Evolutionary conservation across 2,113 vertebrate genomes (phyloP).

Genomic region (Pygoscelis adeliae): DNA sequence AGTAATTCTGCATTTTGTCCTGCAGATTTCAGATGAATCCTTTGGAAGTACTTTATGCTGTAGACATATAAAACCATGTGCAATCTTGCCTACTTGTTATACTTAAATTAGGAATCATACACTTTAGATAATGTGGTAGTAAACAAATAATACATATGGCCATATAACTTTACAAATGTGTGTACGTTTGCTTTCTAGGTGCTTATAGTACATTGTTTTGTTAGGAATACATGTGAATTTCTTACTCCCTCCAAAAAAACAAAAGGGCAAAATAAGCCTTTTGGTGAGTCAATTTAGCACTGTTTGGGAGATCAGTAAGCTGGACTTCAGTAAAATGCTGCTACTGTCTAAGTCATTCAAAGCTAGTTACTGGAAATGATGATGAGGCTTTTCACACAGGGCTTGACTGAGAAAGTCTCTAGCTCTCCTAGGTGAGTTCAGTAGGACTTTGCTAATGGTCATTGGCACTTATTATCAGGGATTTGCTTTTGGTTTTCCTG

Average conservation of each 20-base stretch:
- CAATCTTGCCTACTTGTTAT: background rate
- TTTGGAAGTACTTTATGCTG: background rate
- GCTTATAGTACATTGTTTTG: background rate
- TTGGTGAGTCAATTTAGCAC: background rate
- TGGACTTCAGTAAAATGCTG: background rate
- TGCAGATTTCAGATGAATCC: background rate
- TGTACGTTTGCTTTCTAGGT: background rate
- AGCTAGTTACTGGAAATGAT: background rate
- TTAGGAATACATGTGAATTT: background rate
- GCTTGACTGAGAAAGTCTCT: background rate
- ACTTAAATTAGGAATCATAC: background rate
- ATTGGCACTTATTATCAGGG: background rate
- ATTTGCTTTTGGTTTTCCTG: background rate
- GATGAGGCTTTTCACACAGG: background rate
- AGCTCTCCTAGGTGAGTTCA: background rate
- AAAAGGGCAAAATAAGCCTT: background rate
- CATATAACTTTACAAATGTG: background rate
- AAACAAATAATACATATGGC: background rate
- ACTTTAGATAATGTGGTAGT: background rate
- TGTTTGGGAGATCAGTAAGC: background rate
- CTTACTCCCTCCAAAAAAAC: background rate
- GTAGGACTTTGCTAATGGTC: background rate
- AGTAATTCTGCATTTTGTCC: background rate
- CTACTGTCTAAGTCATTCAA: background rate
- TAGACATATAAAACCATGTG: background rate